Conservation (phyloP, 2,797 vertebrate genomes). For the Bovichtus diacanthus region DNA sequence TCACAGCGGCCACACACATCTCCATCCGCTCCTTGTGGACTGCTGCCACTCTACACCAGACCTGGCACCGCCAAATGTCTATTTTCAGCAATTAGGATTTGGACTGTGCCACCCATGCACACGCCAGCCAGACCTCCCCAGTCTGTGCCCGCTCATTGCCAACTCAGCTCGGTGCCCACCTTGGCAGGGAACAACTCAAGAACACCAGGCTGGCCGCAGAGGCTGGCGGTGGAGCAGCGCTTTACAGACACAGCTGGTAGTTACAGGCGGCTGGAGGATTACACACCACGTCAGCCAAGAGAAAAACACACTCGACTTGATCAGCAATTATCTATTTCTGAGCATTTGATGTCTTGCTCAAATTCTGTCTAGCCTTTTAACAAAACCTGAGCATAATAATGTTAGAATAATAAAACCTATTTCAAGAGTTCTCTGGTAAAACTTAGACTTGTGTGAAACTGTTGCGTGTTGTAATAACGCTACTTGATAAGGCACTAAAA, state of each 20-base stretch:
- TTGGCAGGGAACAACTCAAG: constrained; percentile 46
- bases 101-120: constrained; percentile 55
- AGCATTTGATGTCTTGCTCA: background rate
- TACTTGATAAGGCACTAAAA: background rate
- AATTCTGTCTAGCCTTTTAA: background rate
- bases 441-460: background rate
- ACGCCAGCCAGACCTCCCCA: constrained; percentile 66
- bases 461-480: background rate
- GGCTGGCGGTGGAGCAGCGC: constrained; percentile 14
- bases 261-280: constrained; percentile 18
- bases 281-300: constrained; percentile 1
- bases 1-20: constrained; percentile 34
- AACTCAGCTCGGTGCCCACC: constrained; percentile 50
- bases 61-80: constrained; percentile 66
- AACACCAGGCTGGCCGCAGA: constrained; percentile 34
- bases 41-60: constrained; percentile 38
- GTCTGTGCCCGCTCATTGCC: constrained; percentile 52
- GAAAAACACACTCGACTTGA: background rate
- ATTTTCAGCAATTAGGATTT: constrained; percentile 81
- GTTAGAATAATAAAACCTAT: background rate
- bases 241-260: constrained; percentile 28
- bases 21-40: constrained; percentile 32
- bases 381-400: background rate
- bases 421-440: background rate
- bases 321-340: background rate